phyloP scores from a whole-genome alignment of 2,888 invertebrate genomes.

The Chloroclystis v-ata region DNA sequence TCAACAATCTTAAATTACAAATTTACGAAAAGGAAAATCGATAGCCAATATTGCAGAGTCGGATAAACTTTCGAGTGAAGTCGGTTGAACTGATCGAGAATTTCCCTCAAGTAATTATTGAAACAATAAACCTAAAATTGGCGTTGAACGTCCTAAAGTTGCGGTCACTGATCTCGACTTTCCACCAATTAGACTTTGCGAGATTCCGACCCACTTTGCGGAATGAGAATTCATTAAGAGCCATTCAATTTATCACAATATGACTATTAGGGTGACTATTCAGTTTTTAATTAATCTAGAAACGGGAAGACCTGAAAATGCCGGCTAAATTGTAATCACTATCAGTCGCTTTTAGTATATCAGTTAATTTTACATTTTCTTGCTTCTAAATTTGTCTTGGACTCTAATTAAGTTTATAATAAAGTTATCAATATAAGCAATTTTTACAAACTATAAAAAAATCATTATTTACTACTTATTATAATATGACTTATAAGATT shows the following conservation, averaged over 20 bases:
- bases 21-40: slow-evolving; percentile 17
- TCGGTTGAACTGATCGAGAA: slow-evolving; percentile 44
- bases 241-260: slow-evolving; percentile 73
- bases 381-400: too few relatives aligned
- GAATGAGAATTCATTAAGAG: slow-evolving; percentile 72
- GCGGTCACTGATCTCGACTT: slow-evolving; percentile 66
- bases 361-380: too few relatives aligned
- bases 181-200: slow-evolving; percentile 62
- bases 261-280: slow-evolving; percentile 60
- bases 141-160: slow-evolving; percentile 52
- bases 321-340: background rate
- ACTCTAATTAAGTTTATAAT: too few relatives aligned
- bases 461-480: too few relatives aligned
- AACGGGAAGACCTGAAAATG: slow-evolving; percentile 23
- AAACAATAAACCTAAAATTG: slow-evolving; percentile 75
- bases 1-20: slow-evolving; percentile 12
- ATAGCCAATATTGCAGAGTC: slow-evolving; percentile 20
- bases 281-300: slow-evolving; percentile 64
- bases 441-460: too few relatives aligned
- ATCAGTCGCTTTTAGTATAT: background rate
- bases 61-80: slow-evolving; percentile 50
- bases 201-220: slow-evolving; percentile 55
- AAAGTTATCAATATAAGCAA: too few relatives aligned
- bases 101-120: slow-evolving; percentile 69
- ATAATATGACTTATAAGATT: too few relatives aligned